Evolutionary conservation across 2,888 invertebrate species (phyloP), one percentile per base, ranked within the genome.

Genomic region (Sycophila texana): DNA sequence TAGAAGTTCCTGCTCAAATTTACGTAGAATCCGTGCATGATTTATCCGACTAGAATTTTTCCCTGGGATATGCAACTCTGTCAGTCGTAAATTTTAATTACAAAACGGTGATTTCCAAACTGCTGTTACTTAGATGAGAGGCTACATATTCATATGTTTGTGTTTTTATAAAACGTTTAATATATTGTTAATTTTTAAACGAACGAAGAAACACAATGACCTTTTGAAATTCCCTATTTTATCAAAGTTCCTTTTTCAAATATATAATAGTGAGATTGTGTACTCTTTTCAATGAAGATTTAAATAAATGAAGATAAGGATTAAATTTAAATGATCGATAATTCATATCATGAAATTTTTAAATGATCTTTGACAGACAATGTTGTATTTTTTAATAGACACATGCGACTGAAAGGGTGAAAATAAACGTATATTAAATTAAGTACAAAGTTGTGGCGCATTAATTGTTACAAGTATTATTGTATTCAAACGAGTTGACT

Each of bases 1-100:
- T 61, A 16, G 61, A 49, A 49, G 26, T 60, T 57, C 16, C 53
- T 60, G 63, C 55, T 63, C 60, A 55, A 63, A 73, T 74, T 74
- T 67, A 49, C 74, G 58, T 74, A 57, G 66, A 74, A 74, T 74
- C 74, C 66, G 66, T 66, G 74, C 74, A 74, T 74, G 74, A 67
- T 73, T 47, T 63, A 12, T 26, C 39, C n/a, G 63, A 63, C 63
- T 72, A n/a, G 53, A 49, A 58, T 66, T 66, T 74, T 66, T 58
- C 63, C 55, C 57, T 49, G 66, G 49, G 18, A 26, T 18, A 57
- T 26, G 26, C 49, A 65, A 66, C 57, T 74, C 53, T 57, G 53
- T 55, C 65, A 55, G 65, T 65, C 61, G 72, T 30, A 22, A 30
- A 5, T 26, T 49, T 60, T 71, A 26, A 60, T 26, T 26, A 3